A percentile compares a stretch with the other conserved stretches of the same genome.
phyloP scores from a whole-genome alignment of 2,113 vertebrate species.

The Vulpes vulpes region DNA sequence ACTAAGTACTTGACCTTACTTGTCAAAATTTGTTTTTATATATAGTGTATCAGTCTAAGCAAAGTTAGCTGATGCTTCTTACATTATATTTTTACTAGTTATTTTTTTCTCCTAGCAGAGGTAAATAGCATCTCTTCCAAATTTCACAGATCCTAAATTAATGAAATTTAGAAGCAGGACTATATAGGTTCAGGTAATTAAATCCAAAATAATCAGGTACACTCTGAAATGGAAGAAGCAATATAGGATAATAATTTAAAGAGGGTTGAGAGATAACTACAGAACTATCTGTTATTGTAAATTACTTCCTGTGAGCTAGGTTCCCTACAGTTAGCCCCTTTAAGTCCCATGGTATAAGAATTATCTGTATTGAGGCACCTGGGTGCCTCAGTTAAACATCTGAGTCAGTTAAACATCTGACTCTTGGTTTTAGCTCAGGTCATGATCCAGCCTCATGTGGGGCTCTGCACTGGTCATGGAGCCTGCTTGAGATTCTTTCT shows the following conservation, averaged over 20 bases:
- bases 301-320: neutral
- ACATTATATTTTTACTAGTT: slow-evolving; percentile 1
- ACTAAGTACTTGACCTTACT: neutral
- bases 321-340: neutral
- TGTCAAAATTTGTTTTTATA: neutral
- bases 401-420: rapidly evolving
- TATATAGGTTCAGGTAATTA: neutral
- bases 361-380: neutral
- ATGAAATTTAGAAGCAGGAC: slow-evolving; percentile 46
- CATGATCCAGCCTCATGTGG: neutral
- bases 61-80: slow-evolving; percentile 2
- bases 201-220: neutral
- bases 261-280: neutral
- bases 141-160: slow-evolving; percentile 49
- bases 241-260: slow-evolving; percentile 14
- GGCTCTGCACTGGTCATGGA: neutral
- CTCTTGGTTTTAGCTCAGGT: neutral
- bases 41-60: neutral
- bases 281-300: neutral
- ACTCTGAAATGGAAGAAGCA: slow-evolving; percentile 1
- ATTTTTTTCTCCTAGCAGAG: slow-evolving; percentile 34
- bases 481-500: neutral
- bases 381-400: neutral
- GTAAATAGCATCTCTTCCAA: slow-evolving; percentile 17
- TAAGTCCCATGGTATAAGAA: neutral